phyloP scores from a whole-genome alignment of 1,140 invertebrate species.

The Hycleus phaleratus region DNA sequence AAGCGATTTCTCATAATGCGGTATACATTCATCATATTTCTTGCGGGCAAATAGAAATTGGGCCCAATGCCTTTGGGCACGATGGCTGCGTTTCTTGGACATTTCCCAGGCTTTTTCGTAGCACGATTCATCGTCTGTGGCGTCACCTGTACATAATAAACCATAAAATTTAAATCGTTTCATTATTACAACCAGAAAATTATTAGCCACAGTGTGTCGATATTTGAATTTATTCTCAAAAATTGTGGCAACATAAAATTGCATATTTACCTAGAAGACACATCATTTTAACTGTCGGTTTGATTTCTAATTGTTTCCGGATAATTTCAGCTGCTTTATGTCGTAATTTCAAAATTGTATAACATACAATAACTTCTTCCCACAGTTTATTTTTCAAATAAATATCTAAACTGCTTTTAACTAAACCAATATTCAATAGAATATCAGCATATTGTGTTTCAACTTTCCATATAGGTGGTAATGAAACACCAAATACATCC shows the following conservation, averaged over 20 bases:
- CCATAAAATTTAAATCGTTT: too few relatives aligned
- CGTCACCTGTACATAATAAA: slow-evolving; percentile 44
- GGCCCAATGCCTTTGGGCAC: slow-evolving; percentile 78
- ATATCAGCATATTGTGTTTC: slow-evolving; percentile 70
- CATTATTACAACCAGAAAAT: too few relatives aligned
- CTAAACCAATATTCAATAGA: slow-evolving; percentile 69
- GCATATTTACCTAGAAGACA: slow-evolving; percentile 65
- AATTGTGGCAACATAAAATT: neutral
- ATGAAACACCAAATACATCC: slow-evolving; percentile 54
- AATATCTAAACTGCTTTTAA: slow-evolving; percentile 80
- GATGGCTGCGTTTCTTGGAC: slow-evolving; percentile 68
- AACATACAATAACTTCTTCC: slow-evolving; percentile 90
- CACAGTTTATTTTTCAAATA: slow-evolving; percentile 76
- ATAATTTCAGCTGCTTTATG: slow-evolving; percentile 91
- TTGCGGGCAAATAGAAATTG: slow-evolving; percentile 68
- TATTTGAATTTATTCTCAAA: too few relatives aligned
- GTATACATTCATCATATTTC: slow-evolving; percentile 67
- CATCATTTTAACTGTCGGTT: slow-evolving; percentile 78
- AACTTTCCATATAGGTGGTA: slow-evolving; percentile 67
- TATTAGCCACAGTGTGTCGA: too few relatives aligned
- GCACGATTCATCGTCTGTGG: slow-evolving; percentile 68
- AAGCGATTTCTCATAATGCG: slow-evolving; percentile 70
- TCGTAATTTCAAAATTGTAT: slow-evolving; percentile 69
- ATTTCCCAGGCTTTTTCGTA: slow-evolving; percentile 90
- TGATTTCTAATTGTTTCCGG: slow-evolving; percentile 66